Evolutionary conservation across 2,888 invertebrate genomes (phyloP), one percentile per base, ranked within the genome.

Genomic region (Pachliopta kotzebuea): DNA sequence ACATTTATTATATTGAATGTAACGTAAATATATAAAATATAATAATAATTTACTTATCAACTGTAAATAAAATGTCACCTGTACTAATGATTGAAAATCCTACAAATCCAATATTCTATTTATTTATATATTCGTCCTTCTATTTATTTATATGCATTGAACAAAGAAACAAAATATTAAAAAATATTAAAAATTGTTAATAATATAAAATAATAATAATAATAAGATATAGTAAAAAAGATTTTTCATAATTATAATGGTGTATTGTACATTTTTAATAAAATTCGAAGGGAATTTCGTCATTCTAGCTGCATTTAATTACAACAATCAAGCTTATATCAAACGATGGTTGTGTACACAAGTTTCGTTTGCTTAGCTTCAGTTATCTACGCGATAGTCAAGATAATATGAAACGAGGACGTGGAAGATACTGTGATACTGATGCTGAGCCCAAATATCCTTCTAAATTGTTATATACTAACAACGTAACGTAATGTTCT

Each of bases 381-480:
- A 59, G 62, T 66, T 66, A 66, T 66, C 65, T 66, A 37, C 3
- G 55, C 50, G 62, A 62, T 66, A 62, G 61, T 62, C 54, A 58
- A 60, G 65, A 66, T 66, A 65, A 65, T 23, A 54, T 31, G 65
- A 56, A 66, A 62, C 62, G 65, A 62, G 65, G 65, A 62, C 65
- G 62, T 52, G 55, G 55, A 52, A 62, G 62, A 62, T 66, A 65
- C 57, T 29, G 57, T 56, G 57, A 49, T 60, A 58, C 58, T 58
- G 65, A 66, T 66, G 65, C 65, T 66, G 65, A 21, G 62, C 45
- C 58, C 62, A 55, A 66, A 66, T 66, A 65, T 62, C 58, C 62
- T 55, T 62, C 42, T 66, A 62, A 66, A 62, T 66, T 62, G n/a
- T n/a, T n/a, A n/a, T n/a, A n/a, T n/a, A n/a, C n/a, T 9, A 18